Evolutionary conservation across 2,113 vertebrate genomes (phyloP).

Genomic region (Xiphophorus hellerii): DNA sequence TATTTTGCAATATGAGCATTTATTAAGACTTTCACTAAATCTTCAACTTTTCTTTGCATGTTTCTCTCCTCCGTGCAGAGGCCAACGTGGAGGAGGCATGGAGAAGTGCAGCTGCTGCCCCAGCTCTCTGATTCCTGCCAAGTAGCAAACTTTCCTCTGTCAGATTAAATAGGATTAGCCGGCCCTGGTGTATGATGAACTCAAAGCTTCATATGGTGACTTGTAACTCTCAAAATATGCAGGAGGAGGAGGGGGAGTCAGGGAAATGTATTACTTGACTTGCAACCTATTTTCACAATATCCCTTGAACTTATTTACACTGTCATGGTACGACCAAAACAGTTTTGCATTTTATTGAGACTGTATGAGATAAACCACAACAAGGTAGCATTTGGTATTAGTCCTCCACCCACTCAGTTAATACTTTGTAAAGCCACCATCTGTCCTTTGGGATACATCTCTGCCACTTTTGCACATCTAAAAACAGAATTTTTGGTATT

Average conservation of each 20-base stretch:
- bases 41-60: conserved; percentile 81
- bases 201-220: conserved; percentile 67
- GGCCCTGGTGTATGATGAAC: conserved; percentile 71
- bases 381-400: too few relatives aligned
- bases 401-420: not conserved
- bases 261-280: conserved; percentile 51
- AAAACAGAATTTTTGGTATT: not conserved
- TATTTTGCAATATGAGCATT: conserved; percentile 73
- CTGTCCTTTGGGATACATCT: not conserved
- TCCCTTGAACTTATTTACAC: not conserved
- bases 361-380: not conserved
- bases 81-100: conserved; percentile 60
- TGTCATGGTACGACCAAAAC: not conserved
- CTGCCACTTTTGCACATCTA: not conserved
- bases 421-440: not conserved
- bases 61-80: conserved; percentile 63
- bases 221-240: conserved; percentile 64
- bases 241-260: conserved; percentile 29
- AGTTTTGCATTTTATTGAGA: not conserved
- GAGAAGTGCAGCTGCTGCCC: conserved; percentile 63
- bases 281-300: conserved; percentile 11
- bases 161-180: conserved; percentile 78
- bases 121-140: conserved; percentile 63
- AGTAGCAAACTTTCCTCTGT: conserved; percentile 75
- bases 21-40: conserved; percentile 81